Base-by-base conservation (phyloP, 2,797 vertebrate genomes). In the Trematomus bernacchii region DNA sequence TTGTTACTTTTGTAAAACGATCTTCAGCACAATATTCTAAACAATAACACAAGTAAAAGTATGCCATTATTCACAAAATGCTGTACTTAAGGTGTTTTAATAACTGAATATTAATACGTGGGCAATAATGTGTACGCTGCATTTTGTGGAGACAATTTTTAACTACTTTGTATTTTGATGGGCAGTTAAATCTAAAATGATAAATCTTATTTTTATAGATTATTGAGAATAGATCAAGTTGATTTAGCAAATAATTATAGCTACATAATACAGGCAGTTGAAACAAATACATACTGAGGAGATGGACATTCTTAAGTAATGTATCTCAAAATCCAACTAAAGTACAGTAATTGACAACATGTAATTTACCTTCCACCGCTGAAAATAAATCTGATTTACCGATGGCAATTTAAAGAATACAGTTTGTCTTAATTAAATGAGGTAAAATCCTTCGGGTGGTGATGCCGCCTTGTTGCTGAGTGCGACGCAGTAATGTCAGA, bases 401-500 rank as follows among this genome's bases (percentile, higher is more conserved):
- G 10, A 23, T 46, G 13, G 4, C 19, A 44, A 53, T 27, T 16
- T 30, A 43, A 53, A 71, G 74, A 75, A 70, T 9, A 48, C 19
- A 10, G 68, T 76, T 68, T 44, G 42, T 52, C 59, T 81, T 15
- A 65, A 13, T 80, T 44, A 77, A 86, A 79, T 71, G 1, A 73
- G 72, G 66, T 44, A 1, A 68, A 84, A 62, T 82, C 66, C 79
- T 60, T 40, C 50, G 13, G 78, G 76, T 71, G 74, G 58, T 52
- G 71, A 52, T 16, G 42, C 16, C n/a, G 71, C 63, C 71, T 54
- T 16, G 64, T 46, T 27, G 69, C 75, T 64, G 77, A 82, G 47
- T 52, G 58, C 62, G 30, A 52, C 55, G 44, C 66, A 63, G 71
- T 68, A 33, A 74, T 75, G 79, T 89, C 91, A 76, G 71, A 73